Percentiles rank a stretch among this genome's conserved stretches.
These are phyloP conservation scores for Saccostrea glomerata DNA, from an alignment of 1,140 invertebrate species.

Conservation along the genomic window DNA sequence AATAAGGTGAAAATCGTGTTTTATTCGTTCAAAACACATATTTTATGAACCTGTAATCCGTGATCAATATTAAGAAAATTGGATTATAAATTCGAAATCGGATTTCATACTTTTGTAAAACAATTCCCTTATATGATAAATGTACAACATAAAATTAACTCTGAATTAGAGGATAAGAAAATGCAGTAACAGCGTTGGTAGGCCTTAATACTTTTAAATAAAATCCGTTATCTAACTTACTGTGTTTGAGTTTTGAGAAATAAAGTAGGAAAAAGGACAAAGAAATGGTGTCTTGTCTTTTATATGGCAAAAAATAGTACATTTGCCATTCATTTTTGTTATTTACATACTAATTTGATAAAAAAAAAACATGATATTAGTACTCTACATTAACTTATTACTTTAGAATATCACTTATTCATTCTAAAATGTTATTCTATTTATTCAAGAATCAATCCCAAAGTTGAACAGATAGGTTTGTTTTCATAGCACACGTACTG, in stretches of 20 bases:
- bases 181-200: background rate
- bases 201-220: background rate
- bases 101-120: background rate
- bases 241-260: background rate
- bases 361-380: no score
- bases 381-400: no score
- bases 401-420: no score
- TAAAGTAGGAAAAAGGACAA: no score
- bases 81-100: background rate
- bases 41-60: background rate
- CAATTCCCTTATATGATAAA: background rate
- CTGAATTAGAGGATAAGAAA: conserved; percentile 11
- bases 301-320: no score
- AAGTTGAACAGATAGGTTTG: no score
- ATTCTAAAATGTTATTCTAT: no score
- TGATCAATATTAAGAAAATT: background rate
- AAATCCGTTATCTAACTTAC: background rate
- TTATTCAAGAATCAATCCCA: no score
- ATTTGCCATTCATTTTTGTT: no score
- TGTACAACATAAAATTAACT: background rate
- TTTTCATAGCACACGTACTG: no score
- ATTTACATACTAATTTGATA: no score
- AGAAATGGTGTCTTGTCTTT: no score
- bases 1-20: background rate
- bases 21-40: background rate